A percentile compares a stretch with the other conserved stretches of the same genome.
These are phyloP conservation scores for Hiodon alosoides DNA, from an alignment of 2,113 vertebrate genomes.

Conservation along the genomic window DNA sequence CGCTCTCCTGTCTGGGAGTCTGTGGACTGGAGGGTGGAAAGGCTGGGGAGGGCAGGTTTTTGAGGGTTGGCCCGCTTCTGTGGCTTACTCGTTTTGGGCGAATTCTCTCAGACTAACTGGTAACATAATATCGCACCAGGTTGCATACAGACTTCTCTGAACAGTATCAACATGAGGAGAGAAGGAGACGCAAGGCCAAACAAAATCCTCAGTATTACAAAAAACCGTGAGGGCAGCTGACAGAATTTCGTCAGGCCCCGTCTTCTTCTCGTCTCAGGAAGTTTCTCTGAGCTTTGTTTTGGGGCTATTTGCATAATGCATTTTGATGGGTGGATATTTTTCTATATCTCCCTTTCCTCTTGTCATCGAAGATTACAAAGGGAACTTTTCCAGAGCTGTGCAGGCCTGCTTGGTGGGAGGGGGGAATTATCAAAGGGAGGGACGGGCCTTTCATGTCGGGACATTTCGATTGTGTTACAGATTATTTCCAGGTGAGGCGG, in stretches of 20 bases:
- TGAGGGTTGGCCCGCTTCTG: not conserved
- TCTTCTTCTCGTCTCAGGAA: constrained; percentile 29
- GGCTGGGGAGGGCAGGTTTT: constrained; percentile 13
- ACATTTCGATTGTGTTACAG: constrained; percentile 72
- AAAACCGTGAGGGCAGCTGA: constrained; percentile 41
- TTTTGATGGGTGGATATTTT: constrained; percentile 65
- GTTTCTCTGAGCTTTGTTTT: constrained; percentile 66
- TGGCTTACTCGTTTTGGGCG: too few relatives aligned
- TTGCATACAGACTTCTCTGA: not conserved
- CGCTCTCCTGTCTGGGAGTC: constrained; percentile 40
- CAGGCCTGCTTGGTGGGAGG: constrained; percentile 64
- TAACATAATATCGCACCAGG: not conserved
- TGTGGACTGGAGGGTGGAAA: constrained; percentile 25
- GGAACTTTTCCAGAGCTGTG: constrained; percentile 59
- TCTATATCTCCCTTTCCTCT: constrained; percentile 24
- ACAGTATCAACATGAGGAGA: not conserved
- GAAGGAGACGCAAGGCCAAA: constrained; percentile 5
- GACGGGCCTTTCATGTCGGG: constrained; percentile 71
- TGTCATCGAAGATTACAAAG: constrained; percentile 62
- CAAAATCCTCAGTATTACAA: constrained; percentile 15
- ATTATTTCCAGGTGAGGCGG: constrained; percentile 81
- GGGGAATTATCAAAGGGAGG: constrained; percentile 71
- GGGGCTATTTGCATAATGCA: constrained; percentile 57
- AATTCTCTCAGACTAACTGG: not conserved
- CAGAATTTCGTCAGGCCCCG: constrained; percentile 38